Evolutionary conservation across 2,888 invertebrate species (phyloP).

Genomic region (Mythimna albipuncta): DNA sequence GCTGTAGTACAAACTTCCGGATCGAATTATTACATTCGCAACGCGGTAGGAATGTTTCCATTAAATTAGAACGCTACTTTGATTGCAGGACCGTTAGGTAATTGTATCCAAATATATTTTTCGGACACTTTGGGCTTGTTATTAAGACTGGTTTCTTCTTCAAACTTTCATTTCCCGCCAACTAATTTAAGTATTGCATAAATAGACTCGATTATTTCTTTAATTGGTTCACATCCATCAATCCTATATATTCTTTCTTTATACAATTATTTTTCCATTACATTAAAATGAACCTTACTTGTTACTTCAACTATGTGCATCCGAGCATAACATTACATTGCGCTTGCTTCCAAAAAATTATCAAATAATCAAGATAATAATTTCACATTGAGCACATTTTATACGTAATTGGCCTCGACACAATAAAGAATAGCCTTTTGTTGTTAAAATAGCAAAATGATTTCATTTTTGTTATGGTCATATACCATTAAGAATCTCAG

Average conservation of each 20-base stretch:
- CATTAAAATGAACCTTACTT: background rate
- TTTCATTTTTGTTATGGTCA: slow-evolving; percentile 52
- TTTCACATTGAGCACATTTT: slow-evolving; percentile 38
- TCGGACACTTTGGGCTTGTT: slow-evolving; percentile 7
- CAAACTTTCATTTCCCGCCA: slow-evolving; percentile 31
- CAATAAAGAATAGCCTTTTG: slow-evolving; percentile 59
- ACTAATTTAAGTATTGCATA: slow-evolving; percentile 4
- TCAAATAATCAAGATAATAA: slow-evolving; percentile 43
- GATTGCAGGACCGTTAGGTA: slow-evolving; percentile 11
- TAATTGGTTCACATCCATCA: background rate
- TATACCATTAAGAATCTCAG: slow-evolving; percentile 45
- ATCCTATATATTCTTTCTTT: background rate
- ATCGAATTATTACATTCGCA: slow-evolving; percentile 17
- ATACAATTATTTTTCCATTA: background rate
- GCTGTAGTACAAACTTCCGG: slow-evolving; percentile 49
- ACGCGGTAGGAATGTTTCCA: slow-evolving; percentile 17
- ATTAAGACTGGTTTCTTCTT: slow-evolving; percentile 18
- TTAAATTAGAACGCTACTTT: background rate
- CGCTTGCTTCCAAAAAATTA: slow-evolving; percentile 39
- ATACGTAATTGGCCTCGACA: slow-evolving; percentile 65
- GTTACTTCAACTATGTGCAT: slow-evolving; percentile 18
- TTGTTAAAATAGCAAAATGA: slow-evolving; percentile 51
- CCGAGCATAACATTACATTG: slow-evolving; percentile 42
- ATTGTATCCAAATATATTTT: slow-evolving; percentile 9
- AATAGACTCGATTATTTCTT: background rate